These are phyloP conservation scores for Trachelus iudaicus DNA, from an alignment of 2,888 invertebrate genomes.

Conservation along the genomic window DNA sequence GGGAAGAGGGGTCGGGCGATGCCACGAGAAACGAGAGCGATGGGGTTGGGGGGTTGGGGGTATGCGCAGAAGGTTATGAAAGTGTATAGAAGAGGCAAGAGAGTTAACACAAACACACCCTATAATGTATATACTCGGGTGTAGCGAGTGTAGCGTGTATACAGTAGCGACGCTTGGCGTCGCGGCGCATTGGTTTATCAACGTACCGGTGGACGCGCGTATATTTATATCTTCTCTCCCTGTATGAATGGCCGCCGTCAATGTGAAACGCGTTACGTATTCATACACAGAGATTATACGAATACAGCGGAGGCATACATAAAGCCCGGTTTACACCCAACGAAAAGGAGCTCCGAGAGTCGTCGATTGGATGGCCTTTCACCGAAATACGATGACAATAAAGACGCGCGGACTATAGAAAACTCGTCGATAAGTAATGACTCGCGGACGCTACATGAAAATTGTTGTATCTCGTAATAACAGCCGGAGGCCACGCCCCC, in stretches of 20 bases:
- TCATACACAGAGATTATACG: neutral
- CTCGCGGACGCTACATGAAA: neutral
- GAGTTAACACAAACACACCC: neutral
- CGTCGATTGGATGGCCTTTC: neutral
- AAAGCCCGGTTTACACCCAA: neutral
- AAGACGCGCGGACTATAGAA: neutral
- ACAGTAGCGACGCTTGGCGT: neutral
- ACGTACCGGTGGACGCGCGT: neutral
- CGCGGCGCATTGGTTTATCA: slow-evolving; percentile 1
- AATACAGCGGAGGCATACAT: neutral
- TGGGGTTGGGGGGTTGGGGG: neutral
- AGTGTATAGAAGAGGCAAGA: neutral
- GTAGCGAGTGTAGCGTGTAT: neutral
- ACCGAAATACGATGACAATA: neutral
- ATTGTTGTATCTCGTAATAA: neutral
- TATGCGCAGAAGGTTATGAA: neutral
- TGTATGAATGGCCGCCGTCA: slow-evolving; percentile 9
- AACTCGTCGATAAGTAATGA: neutral
- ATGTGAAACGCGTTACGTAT: neutral
- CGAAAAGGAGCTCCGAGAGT: neutral
- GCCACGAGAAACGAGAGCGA: slow-evolving; percentile 12
- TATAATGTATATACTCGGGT: neutral
- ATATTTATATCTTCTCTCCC: slow-evolving; percentile 4
- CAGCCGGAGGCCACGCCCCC: neutral
- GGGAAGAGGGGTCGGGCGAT: slow-evolving; percentile 45